Base-by-base conservation (phyloP, 2,888 invertebrate species). In the Mythimna pallens region DNA sequence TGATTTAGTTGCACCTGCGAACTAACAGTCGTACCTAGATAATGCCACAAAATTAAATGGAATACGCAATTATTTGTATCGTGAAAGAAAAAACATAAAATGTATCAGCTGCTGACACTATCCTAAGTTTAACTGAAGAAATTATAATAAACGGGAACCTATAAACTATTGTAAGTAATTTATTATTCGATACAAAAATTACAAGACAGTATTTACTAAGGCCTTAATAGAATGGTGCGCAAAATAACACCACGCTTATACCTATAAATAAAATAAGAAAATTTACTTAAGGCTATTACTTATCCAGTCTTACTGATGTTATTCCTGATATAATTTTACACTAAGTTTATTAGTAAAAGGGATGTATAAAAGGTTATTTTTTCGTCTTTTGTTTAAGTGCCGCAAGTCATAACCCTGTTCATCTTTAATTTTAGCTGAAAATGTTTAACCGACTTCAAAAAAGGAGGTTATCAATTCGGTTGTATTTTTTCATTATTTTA, bases 1-100 rank as follows among this genome's bases (percentile, higher is more conserved):
- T 70, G 22, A 70, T 61, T 64, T 66, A 55, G 52, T 65, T 67
- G 59, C 78, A 79, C 63, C 70, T 82, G 78, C 54, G 30, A 57
- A 58, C 14, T 52, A 50, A 36, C 36, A 61, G 34, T 25, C 25
- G 25, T 10, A 20, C 22, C 22, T 34, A 65, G 34, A 47, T 80
- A 65, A 58, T 58, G 43, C 58, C 34, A 43, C 9, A 43, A 47
- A 47, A 47, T 6, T 17, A 47, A 70, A 4, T 36, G 71, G 14
- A 70, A 54, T 54, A 43, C 50, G 12, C 34, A 47, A 52, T 70
- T 52, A 36, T 14, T 30, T 25, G 17, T 43, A 50, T 20, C n/a
- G 30, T 57, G 6, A 62, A 78, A 43, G 20, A 59, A 59, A 54
- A 54, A 55, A 1, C 22, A 25, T 54, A n/a, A 34, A 50, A 20